Base-by-base conservation (phyloP, 2,797 vertebrate species). In the Dendrocincla tyrannina region DNA sequence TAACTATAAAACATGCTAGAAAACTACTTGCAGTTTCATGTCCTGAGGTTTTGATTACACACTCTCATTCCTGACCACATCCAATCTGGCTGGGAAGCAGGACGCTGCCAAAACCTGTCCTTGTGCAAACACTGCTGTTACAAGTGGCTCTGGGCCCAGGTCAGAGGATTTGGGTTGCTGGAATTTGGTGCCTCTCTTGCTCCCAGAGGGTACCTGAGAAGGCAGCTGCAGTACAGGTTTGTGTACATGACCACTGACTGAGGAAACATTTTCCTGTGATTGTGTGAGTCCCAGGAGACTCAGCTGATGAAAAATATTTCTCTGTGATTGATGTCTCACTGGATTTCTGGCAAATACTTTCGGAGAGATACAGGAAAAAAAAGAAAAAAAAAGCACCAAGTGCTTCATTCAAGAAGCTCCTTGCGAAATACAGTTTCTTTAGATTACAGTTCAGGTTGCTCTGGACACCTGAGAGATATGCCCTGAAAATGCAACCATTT, bases 211-310 rank as follows among this genome's bases (percentile, higher is more conserved):
- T 62, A 46, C 24, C 42, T 6, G 37, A 70, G 58, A 46, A 75
- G 50, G 20, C 46, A 67, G 9, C 11, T 28, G 49, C 56, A 23
- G 35, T 19, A 28, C 64, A 70, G 15, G 35, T 17, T 88, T 59
- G 30, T 0, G 0, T 16, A n/a, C 14, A 9, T 0, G 14, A 49
- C 39, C 11, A 7, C 6, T 44, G 52, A 53, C 17, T 27, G 11
- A 59, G 35, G 35, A 13, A 55, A 22, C 42, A 18, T 79, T 82
- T 62, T 63, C 25, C 53, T 39, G 7, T 52, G 37, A 60, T 12
- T 17, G 12, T 35, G 22, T 42, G 46, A 64, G 58, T 46, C 50
- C 30, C 53, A 64, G 46, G 23, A 92, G 30, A 44, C 42, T 25
- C 9, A 11, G 27, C 3, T 58, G 77, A 42, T 42, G 33, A 66